These are phyloP conservation scores for Champsocephalus esox DNA, from an alignment of 2,797 vertebrate genomes.

Conservation along the genomic window DNA sequence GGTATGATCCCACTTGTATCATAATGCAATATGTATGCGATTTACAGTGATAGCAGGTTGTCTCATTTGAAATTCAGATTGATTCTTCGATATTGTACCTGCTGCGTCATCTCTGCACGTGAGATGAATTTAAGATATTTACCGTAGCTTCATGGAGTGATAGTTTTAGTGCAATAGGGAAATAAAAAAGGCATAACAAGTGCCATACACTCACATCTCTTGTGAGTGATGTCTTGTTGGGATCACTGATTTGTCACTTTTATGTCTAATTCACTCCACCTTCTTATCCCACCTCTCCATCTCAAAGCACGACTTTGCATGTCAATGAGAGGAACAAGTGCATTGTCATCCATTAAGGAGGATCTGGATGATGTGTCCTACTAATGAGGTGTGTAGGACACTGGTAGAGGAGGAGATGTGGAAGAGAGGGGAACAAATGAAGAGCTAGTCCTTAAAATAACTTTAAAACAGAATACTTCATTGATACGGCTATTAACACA, in stretches of 20 bases:
- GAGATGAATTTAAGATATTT: background rate
- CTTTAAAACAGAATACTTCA: background rate
- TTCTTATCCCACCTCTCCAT: slow-evolving; percentile 41
- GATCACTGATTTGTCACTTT: slow-evolving; percentile 36
- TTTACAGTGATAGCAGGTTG: slow-evolving; percentile 15
- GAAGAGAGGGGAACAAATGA: slow-evolving; percentile 6
- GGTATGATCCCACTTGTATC: background rate
- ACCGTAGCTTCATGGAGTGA: background rate
- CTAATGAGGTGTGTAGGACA: slow-evolving; percentile 17
- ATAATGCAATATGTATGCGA: background rate
- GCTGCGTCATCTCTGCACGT: background rate
- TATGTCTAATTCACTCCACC: slow-evolving; percentile 36
- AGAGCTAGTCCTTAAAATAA: slow-evolving; percentile 21
- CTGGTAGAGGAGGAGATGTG: slow-evolving; percentile 18
- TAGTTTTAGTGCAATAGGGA: background rate
- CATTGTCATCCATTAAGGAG: slow-evolving; percentile 54
- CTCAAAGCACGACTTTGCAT: slow-evolving; percentile 63
- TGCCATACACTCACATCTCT: background rate
- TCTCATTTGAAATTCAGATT: slow-evolving; percentile 39
- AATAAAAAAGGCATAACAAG: slow-evolving; percentile 1
- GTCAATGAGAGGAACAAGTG: slow-evolving; percentile 62
- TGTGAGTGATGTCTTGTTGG: background rate
- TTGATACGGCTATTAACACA: too few species aligned
- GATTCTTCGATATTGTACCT: background rate
- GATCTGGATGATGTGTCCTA: slow-evolving; percentile 17